These are phyloP conservation scores for Cercopithecus diana DNA, from an alignment of 2,797 vertebrate species.

Conservation along the genomic window DNA sequence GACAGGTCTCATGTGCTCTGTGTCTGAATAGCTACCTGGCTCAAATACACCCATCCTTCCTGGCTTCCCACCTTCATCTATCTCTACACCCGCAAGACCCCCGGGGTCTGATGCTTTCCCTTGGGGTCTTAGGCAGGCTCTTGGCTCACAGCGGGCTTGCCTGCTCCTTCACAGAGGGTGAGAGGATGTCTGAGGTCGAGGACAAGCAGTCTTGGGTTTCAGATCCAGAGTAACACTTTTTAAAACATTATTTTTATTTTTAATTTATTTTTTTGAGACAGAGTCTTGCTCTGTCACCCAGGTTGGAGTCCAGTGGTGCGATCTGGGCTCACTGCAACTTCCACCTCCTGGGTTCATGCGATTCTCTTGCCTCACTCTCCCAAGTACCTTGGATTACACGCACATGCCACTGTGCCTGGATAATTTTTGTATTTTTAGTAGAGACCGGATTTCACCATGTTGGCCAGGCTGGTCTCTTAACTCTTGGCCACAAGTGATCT, in stretches of 20 bases:
- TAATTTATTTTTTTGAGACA: background rate
- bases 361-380: background rate
- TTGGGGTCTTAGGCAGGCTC: background rate
- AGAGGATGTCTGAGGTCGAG: background rate
- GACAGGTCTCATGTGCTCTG: background rate
- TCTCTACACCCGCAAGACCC: background rate
- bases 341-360: background rate
- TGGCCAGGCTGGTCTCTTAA: background rate
- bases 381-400: background rate
- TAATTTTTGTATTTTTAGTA: background rate
- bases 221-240: background rate
- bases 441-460: background rate
- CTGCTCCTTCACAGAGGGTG: background rate
- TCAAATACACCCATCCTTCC: background rate
- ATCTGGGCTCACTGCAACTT: background rate
- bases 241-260: background rate
- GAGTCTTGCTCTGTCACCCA: background rate
- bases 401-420: background rate
- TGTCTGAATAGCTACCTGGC: background rate
- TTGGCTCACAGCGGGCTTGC: background rate
- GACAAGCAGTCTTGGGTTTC: background rate
- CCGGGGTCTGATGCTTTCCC: background rate
- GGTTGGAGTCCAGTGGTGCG: background rate
- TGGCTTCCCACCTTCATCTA: background rate
- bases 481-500: background rate